Evolutionary conservation across 1,140 invertebrate genomes (phyloP).

Genomic region (Drosophila kepulauana): DNA sequence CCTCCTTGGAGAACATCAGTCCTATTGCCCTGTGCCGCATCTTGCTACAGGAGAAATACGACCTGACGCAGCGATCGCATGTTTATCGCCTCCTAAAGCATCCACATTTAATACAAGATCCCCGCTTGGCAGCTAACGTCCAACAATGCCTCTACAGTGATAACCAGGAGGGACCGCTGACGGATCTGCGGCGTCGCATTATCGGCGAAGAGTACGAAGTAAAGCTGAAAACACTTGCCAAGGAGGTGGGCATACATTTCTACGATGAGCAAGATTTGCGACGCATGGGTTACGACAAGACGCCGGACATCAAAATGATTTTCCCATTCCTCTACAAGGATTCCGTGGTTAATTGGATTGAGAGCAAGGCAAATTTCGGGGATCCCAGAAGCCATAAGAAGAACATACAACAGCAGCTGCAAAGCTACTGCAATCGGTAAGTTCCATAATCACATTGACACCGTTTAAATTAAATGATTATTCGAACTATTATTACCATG

Average conservation of each 20-base stretch:
- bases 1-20: constrained; percentile 86
- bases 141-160: constrained; percentile 88
- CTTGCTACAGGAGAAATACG: constrained; percentile 88
- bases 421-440: constrained; percentile 96
- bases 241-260: constrained; percentile 88
- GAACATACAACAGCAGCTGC: constrained; percentile 95
- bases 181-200: constrained; percentile 90
- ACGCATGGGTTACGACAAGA: constrained; percentile 95
- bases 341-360: constrained; percentile 97
- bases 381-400: constrained; percentile 92
- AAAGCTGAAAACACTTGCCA: constrained; percentile 88
- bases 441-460: not conserved
- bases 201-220: constrained; percentile 92
- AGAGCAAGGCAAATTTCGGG: constrained; percentile 97
- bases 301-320: constrained; percentile 96
- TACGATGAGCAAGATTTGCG: constrained; percentile 93
- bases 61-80: constrained; percentile 70
- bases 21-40: constrained; percentile 89
- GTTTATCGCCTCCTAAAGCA: constrained; percentile 88
- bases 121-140: constrained; percentile 89
- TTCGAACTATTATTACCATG: not conserved
- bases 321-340: constrained; percentile 95
- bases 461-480: not conserved
- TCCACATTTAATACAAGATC: constrained; percentile 88
- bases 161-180: constrained; percentile 90